Percentiles rank a stretch among this genome's conserved stretches.
Evolutionary conservation across 92 coral and sea anemone genomes (phyloP).

Genomic region (Palythoa heliodiscus): DNA sequence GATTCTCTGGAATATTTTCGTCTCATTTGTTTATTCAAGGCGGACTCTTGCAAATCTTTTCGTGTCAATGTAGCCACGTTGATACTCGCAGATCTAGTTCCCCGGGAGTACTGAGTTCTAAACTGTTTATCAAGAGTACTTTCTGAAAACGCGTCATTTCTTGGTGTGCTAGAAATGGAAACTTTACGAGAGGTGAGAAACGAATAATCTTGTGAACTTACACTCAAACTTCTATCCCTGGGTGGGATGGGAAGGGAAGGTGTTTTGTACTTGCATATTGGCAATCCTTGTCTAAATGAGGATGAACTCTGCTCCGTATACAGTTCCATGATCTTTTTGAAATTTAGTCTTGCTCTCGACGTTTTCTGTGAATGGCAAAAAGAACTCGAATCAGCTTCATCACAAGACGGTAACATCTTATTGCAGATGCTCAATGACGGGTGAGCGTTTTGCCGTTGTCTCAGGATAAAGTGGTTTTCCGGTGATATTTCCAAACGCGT

Average conservation of each 20-base stretch:
- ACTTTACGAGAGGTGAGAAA: constrained; percentile 19
- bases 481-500: background rate
- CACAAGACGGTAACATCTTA: background rate
- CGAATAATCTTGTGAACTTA: constrained; percentile 4
- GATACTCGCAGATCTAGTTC: constrained; percentile 74
- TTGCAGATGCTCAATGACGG: background rate
- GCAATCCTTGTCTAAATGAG: constrained; percentile 73
- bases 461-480: background rate
- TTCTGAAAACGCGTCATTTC: constrained; percentile 44
- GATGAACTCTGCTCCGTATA: constrained; percentile 71
- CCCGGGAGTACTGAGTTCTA: constrained; percentile 63
- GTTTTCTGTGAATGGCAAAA: background rate
- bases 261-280: constrained; percentile 56
- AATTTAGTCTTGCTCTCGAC: background rate
- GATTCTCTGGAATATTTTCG: constrained; percentile 58
- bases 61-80: constrained; percentile 53
- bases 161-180: constrained; percentile 32
- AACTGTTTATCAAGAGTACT: constrained; percentile 64
- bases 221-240: constrained; percentile 8
- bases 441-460: background rate
- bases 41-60: constrained; percentile 13
- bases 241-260: constrained; percentile 52
- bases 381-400: background rate
- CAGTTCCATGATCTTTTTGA: constrained; percentile 64
- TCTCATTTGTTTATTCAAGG: constrained; percentile 68